A percentile compares a stretch with the other conserved stretches of the same genome.
Conservation (phyloP, 2,113 vertebrate genomes). For the Dromas ardeola region DNA sequence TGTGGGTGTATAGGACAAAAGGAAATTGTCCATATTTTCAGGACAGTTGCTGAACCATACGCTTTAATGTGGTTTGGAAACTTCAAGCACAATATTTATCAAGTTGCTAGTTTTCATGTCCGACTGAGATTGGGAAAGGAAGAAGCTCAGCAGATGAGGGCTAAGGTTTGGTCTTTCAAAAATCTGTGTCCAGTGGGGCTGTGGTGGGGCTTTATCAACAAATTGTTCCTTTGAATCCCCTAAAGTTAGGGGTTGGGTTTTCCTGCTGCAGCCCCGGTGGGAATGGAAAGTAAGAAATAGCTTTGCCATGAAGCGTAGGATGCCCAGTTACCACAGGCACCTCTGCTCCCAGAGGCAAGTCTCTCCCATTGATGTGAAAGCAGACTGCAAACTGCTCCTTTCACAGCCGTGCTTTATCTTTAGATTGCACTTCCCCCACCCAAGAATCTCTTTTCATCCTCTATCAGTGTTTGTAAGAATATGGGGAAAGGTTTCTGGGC, state of each 20-base stretch:
- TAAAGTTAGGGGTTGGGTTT: constrained; percentile 3
- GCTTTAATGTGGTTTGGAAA: constrained; percentile 44
- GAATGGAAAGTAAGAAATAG: constrained; percentile 24
- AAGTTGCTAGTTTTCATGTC: constrained; percentile 18
- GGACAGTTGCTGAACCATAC: background rate
- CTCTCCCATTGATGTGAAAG: background rate
- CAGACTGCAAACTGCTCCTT: background rate
- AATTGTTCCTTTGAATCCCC: constrained; percentile 30
- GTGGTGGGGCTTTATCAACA: constrained; percentile 44
- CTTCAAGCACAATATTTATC: constrained; percentile 16
- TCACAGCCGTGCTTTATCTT: background rate
- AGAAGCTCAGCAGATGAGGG: constrained; percentile 29
- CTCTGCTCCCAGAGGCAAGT: background rate
- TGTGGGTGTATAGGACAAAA: background rate
- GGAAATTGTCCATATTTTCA: constrained; percentile 50
- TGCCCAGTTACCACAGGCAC: background rate
- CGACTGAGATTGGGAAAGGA: constrained; percentile 52
- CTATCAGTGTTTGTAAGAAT: background rate
- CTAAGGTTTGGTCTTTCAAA: background rate
- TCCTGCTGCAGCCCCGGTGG: constrained; percentile 32
- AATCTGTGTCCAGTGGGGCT: background rate
- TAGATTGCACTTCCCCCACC: background rate
- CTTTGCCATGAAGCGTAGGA: background rate
- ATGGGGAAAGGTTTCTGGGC: background rate
- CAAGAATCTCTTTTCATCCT: background rate